These are phyloP conservation scores for Drosophila lini DNA, from an alignment of 1,140 invertebrate species.

Conservation along the genomic window DNA sequence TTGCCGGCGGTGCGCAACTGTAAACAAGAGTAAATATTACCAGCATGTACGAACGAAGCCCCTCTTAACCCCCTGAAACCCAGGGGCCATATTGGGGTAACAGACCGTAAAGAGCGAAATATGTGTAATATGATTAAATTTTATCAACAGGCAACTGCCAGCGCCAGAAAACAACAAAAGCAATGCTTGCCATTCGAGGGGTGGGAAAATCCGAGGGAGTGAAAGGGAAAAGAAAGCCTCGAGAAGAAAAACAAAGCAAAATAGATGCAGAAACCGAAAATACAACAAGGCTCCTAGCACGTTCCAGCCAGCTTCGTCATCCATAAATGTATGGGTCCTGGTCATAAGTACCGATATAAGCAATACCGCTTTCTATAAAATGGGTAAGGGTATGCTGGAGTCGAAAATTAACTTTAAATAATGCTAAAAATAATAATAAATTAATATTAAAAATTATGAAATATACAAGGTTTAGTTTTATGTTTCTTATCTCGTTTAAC, in stretches of 20 bases:
- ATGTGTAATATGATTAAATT: slow-evolving; percentile 83
- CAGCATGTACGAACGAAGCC: slow-evolving; percentile 20
- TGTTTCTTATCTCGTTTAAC: not conserved
- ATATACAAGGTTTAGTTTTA: not conserved
- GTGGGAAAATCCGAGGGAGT: not conserved
- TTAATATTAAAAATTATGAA: too few relatives aligned
- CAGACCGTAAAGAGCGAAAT: slow-evolving; percentile 82
- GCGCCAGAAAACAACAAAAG: slow-evolving; percentile 51
- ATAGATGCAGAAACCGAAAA: slow-evolving; percentile 34
- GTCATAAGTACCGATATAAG: slow-evolving; percentile 42
- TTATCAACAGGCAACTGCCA: slow-evolving; percentile 66
- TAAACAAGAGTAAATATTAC: slow-evolving; percentile 72
- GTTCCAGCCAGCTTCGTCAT: slow-evolving; percentile 45
- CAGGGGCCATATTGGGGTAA: slow-evolving; percentile 73
- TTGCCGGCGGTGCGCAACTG: slow-evolving; percentile 67
- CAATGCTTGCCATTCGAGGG: slow-evolving; percentile 1
- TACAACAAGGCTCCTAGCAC: slow-evolving; percentile 33
- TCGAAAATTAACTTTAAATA: not conserved
- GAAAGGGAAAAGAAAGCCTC: not conserved
- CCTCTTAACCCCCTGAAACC: slow-evolving; percentile 12
- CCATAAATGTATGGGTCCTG: slow-evolving; percentile 54
- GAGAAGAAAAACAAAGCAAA: slow-evolving; percentile 20
- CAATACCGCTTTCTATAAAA: slow-evolving; percentile 7
- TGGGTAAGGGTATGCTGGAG: not conserved
- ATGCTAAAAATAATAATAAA: too few relatives aligned